A percentile compares a stretch with the other conserved stretches of the same genome.
Evolutionary conservation across 1,140 invertebrate species (phyloP).

Genomic region (Solen grandis): DNA sequence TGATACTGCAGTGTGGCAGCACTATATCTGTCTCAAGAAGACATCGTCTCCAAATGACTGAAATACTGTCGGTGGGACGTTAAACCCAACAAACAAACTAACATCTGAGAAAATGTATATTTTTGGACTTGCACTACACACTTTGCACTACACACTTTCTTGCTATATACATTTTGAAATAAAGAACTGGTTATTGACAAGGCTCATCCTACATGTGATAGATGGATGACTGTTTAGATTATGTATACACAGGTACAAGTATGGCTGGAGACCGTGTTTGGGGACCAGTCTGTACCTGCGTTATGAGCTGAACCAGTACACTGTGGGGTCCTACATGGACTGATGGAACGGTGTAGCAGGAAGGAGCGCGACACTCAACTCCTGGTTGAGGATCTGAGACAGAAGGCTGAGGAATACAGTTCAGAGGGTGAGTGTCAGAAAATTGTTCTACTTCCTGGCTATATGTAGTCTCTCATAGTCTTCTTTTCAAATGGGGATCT

Average conservation of each 20-base stretch:
- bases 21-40: background rate
- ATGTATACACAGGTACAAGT: conserved; percentile 60
- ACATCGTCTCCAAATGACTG: background rate
- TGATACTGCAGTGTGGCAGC: background rate
- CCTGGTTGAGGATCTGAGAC: conserved; percentile 65
- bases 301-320: conserved; percentile 68
- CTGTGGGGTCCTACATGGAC: conserved; percentile 58
- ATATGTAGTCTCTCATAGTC: too few species aligned
- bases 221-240: background rate
- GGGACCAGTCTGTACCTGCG: conserved; percentile 64
- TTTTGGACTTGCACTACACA: background rate
- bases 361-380: conserved; percentile 62
- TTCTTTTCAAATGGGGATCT: too few species aligned
- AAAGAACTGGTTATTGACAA: too few species aligned
- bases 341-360: conserved; percentile 65
- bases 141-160: background rate
- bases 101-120: background rate
- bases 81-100: background rate
- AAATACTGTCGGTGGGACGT: background rate
- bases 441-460: too few species aligned
- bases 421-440: conserved; percentile 65
- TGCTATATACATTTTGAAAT: too few species aligned
- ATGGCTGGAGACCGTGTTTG: conserved; percentile 70
- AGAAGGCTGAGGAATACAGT: conserved; percentile 69
- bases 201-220: too few species aligned